These are phyloP conservation scores for rat (Rattus norvegicus) DNA, from an alignment of 2,113 vertebrate species.

Conservation along the genomic window GRCr8 NC_086029.1:88736001-88736500, in stretches of 20 bases:
- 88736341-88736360: not conserved
- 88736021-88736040: not conserved
- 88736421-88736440: not conserved
- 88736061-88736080: not conserved
- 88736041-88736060: not conserved
- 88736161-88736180: not conserved
- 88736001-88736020: not conserved
- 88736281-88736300: not conserved
- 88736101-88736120: not conserved
- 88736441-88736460: not conserved
- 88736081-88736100: not conserved
- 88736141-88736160: no score
- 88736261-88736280: not conserved
- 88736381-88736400: not conserved
- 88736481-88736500: not conserved
- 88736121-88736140: not conserved
- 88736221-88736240: not conserved
- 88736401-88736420: not conserved
- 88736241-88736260: no score
- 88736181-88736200: not conserved
- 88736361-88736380: not conserved
- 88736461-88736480: not conserved
- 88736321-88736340: not conserved
- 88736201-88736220: not conserved
- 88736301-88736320: no score